phyloP scores from a whole-genome alignment of 2,888 invertebrate genomes.

The Chrysodeixis includens region DNA sequence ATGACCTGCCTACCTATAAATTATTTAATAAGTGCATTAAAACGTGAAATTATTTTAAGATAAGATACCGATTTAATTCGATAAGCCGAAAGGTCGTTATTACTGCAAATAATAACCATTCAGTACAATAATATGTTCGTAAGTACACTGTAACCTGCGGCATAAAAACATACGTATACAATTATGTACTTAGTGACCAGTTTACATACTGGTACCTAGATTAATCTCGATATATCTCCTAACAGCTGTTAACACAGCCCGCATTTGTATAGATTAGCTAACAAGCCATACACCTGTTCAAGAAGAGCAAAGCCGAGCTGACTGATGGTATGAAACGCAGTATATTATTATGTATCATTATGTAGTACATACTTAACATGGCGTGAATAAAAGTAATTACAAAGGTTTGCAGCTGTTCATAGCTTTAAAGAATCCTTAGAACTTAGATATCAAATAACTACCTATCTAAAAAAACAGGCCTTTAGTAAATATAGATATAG shows the following conservation, averaged over 20 bases:
- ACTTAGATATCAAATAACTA: too few species aligned
- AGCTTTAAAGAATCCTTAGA: too few species aligned
- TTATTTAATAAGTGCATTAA: neutral
- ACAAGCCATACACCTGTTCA: neutral
- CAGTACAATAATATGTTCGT: too few species aligned
- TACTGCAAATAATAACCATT: too few species aligned
- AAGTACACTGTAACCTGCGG: too few species aligned
- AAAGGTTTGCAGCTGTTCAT: neutral
- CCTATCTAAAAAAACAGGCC: too few species aligned
- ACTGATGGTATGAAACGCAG: neutral
- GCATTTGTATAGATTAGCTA: neutral
- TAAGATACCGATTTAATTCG: too few species aligned
- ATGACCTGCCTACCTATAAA: neutral
- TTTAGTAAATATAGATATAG: too few species aligned
- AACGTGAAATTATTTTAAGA: neutral
- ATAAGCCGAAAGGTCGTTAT: too few species aligned
- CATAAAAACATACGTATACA: too few species aligned
- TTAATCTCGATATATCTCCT: neutral
- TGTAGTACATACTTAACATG: neutral
- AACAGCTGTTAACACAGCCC: neutral
- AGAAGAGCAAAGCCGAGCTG: neutral
- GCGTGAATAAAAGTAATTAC: constrained; percentile 12
- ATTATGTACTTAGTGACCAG: too few species aligned
- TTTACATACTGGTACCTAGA: too few species aligned
- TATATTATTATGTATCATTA: neutral